Conservation (phyloP, 2,113 vertebrate species). For the Alosa alosa region DNA sequence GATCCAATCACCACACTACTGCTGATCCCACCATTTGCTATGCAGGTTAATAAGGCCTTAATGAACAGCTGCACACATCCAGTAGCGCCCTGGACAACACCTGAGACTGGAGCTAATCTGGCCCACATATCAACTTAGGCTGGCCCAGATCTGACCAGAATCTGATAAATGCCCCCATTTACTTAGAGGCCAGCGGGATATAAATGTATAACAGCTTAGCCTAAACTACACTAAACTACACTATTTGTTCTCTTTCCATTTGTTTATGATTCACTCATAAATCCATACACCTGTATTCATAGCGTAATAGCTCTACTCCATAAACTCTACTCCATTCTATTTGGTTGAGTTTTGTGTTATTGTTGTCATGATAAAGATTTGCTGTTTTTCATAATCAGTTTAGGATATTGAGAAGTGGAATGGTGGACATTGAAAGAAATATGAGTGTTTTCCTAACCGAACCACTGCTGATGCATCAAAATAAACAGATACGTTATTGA, state of each 20-base stretch:
- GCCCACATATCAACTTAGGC: not conserved
- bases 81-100: not conserved
- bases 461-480: not conserved
- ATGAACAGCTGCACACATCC: slow-evolving; percentile 16
- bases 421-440: not conserved
- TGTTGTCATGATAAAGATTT: not conserved
- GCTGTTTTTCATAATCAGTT: not conserved
- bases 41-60: slow-evolving; percentile 10
- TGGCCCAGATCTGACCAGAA: not conserved
- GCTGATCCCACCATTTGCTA: not conserved
- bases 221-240: not conserved
- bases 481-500: not conserved
- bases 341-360: not conserved
- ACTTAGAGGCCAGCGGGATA: not conserved
- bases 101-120: not conserved
- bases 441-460: not conserved
- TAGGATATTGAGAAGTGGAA: not conserved
- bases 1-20: slow-evolving; percentile 2
- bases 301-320: not conserved
- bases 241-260: not conserved
- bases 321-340: not conserved
- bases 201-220: not conserved
- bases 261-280: not conserved
- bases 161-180: not conserved
- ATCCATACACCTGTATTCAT: not conserved